phyloP scores from a whole-genome alignment of 2,113 vertebrate species.

The Jaculus jaculus region DNA sequence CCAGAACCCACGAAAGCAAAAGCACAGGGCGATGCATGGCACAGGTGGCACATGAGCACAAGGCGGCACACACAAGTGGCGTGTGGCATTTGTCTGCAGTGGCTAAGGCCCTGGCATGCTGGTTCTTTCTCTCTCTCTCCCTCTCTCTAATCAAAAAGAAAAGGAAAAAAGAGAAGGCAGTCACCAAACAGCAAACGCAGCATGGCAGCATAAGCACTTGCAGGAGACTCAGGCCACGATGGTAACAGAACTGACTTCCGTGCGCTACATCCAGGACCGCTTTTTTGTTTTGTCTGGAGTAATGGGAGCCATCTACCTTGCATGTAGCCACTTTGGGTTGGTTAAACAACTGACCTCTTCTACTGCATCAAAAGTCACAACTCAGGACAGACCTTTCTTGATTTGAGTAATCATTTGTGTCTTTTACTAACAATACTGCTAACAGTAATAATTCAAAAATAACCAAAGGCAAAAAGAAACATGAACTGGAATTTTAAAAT shows the following conservation, averaged over 20 bases:
- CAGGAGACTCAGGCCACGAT: no score
- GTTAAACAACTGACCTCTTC: not conserved
- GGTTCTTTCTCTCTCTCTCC: no score
- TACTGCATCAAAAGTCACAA: not conserved
- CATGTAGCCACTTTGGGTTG: accelerated
- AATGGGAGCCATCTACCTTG: accelerated
- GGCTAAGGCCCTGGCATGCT: no score
- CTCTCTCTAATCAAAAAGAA: no score
- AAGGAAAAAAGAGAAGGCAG: not conserved
- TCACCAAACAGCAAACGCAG: not conserved
- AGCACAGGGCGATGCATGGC: no score
- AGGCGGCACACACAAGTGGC: no score
- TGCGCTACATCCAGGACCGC: no score
- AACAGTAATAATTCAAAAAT: not conserved
- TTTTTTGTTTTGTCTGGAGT: not conserved
- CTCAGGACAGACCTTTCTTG: not conserved
- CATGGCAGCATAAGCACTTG: not conserved
- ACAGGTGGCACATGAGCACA: no score
- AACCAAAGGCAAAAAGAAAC: not conserved
- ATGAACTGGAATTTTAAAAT: not conserved
- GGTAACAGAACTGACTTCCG: no score
- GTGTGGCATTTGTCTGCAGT: no score
- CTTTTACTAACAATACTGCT: not conserved
- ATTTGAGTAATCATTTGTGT: not conserved
- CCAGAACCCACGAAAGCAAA: no score